phyloP scores from a whole-genome alignment of 2,888 invertebrate genomes.

The Physocephala rufipes region DNA sequence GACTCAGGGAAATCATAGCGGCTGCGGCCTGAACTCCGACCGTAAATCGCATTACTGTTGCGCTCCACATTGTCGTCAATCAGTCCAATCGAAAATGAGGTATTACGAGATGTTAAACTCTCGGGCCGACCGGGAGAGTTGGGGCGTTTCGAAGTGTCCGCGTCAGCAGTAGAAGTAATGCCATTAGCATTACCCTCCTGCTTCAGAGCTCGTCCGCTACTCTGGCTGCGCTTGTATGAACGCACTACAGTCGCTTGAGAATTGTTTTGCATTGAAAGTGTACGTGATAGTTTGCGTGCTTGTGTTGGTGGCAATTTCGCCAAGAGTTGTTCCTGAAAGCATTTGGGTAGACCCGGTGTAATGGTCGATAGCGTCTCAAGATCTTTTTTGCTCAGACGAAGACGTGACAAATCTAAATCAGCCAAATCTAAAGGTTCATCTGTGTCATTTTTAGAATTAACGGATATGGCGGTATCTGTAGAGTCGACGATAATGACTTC shows the following conservation, averaged over 20 bases:
- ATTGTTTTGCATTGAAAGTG: slow-evolving; percentile 67
- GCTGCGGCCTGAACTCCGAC: slow-evolving; percentile 52
- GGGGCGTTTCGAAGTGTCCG: slow-evolving; percentile 56
- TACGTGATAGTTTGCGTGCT: slow-evolving; percentile 74
- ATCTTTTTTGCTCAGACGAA: slow-evolving; percentile 77
- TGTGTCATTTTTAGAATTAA: neutral
- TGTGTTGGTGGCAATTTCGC: slow-evolving; percentile 77
- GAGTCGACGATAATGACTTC: neutral
- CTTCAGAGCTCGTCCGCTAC: slow-evolving; percentile 62
- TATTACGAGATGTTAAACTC: neutral
- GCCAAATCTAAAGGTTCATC: slow-evolving; percentile 68
- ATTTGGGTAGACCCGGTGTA: slow-evolving; percentile 76
- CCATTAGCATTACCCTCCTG: too few species aligned
- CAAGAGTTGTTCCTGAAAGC: slow-evolving; percentile 76
- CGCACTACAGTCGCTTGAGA: slow-evolving; percentile 47
- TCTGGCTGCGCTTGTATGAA: slow-evolving; percentile 65
- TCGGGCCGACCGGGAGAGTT: slow-evolving; percentile 41
- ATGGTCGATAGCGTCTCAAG: slow-evolving; percentile 75
- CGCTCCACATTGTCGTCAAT: slow-evolving; percentile 34
- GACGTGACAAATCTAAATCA: slow-evolving; percentile 74
- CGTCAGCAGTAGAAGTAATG: slow-evolving; percentile 10
- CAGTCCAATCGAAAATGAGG: slow-evolving; percentile 47
- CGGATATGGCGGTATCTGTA: neutral
- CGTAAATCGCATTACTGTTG: slow-evolving; percentile 36
- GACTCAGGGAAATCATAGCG: slow-evolving; percentile 49